These are phyloP conservation scores for Arizona elegans DNA, from an alignment of 2,113 vertebrate genomes.

Conservation along the genomic window DNA sequence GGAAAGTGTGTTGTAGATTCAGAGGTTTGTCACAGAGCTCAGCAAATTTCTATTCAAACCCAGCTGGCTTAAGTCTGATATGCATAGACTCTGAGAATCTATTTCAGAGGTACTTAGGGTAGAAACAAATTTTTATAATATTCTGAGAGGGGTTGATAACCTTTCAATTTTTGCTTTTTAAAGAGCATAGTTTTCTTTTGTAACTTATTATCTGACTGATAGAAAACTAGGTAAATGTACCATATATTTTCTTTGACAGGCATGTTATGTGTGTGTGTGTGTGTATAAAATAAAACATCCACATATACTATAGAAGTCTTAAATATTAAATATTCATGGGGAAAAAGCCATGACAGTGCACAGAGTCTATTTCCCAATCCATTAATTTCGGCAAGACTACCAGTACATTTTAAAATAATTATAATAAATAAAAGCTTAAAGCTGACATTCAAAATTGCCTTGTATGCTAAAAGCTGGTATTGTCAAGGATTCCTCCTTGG, in stretches of 20 bases:
- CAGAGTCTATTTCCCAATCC: not conserved
- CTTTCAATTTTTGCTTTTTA: slow-evolving; percentile 18
- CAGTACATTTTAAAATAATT: not conserved
- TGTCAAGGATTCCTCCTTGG: not conserved
- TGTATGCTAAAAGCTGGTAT: not conserved
- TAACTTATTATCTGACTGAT: slow-evolving; percentile 16
- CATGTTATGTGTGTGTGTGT: not conserved
- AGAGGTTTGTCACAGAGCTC: not conserved
- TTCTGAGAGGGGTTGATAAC: slow-evolving; percentile 5
- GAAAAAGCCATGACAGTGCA: not conserved
- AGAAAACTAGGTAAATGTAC: not conserved
- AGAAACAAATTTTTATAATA: slow-evolving; percentile 2
- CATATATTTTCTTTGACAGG: not conserved
- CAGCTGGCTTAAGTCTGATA: not conserved
- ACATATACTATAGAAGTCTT: slow-evolving; percentile 41
- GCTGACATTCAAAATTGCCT: not conserved
- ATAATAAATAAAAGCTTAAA: not conserved
- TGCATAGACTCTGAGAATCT: not conserved
- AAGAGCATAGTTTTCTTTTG: slow-evolving; percentile 28
- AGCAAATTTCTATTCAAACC: not conserved
- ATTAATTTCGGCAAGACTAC: not conserved
- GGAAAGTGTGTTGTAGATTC: not conserved
- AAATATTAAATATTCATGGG: slow-evolving; percentile 5
- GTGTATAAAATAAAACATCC: not conserved
- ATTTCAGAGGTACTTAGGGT: not conserved